Percentiles rank a stretch among this genome's conserved stretches.
Evolutionary conservation across 1,140 invertebrate species (phyloP).

Genomic region (Meloidogyne exigua): DNA sequence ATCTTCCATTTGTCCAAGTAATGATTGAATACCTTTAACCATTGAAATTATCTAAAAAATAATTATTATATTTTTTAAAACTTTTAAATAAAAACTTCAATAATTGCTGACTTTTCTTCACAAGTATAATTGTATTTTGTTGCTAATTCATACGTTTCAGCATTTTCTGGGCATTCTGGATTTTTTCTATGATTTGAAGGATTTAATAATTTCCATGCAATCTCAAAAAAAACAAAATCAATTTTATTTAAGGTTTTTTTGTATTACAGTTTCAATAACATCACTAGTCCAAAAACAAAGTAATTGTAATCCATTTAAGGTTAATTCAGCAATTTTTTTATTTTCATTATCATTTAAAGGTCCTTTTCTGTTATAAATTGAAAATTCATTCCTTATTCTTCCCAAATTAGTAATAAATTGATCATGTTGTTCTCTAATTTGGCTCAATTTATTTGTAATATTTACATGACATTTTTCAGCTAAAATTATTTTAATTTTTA

Average conservation of each 20-base stretch:
- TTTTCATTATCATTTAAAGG: slow-evolving; percentile 85
- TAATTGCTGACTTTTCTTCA: slow-evolving; percentile 95
- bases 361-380: slow-evolving; percentile 69
- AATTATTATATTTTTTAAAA: neutral
- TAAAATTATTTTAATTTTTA: slow-evolving; percentile 30
- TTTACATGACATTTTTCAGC: slow-evolving; percentile 82
- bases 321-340: slow-evolving; percentile 84
- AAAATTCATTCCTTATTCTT: slow-evolving; percentile 85
- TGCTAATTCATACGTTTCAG: slow-evolving; percentile 98
- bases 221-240: neutral
- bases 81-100: slow-evolving; percentile 68
- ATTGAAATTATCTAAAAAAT: slow-evolving; percentile 77
- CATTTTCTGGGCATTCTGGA: slow-evolving; percentile 85
- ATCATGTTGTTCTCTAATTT: slow-evolving; percentile 92
- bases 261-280: slow-evolving; percentile 85
- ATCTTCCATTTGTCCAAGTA: slow-evolving; percentile 95
- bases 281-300: slow-evolving; percentile 94
- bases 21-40: slow-evolving; percentile 95
- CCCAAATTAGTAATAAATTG: slow-evolving; percentile 95
- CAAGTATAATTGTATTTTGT: slow-evolving; percentile 96
- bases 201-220: slow-evolving; percentile 88
- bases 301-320: slow-evolving; percentile 84
- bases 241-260: neutral
- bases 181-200: slow-evolving; percentile 96
- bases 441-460: slow-evolving; percentile 88